Evolutionary conservation across 2,113 vertebrate species (phyloP), one percentile per base, ranked within the genome.

Genomic region (Loxodonta africana): DNA sequence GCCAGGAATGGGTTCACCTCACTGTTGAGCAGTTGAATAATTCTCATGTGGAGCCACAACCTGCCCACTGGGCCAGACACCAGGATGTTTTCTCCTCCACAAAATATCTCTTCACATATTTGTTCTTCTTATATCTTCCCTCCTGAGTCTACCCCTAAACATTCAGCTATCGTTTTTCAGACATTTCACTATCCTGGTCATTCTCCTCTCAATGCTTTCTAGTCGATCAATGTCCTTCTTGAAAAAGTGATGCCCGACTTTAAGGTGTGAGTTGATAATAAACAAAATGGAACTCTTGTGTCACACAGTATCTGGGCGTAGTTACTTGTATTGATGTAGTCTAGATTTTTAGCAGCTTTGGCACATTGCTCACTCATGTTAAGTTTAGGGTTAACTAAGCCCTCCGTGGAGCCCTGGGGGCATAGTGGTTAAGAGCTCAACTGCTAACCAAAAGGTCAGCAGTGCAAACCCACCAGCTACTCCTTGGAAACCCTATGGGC

Each of bases 311-410:
- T 65, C 30, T 80, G 73, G 53, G 76, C 82, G 81, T 8, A 80
- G 53, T 88, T 30, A 81, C 53, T 83, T 91, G 28, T 26, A 33
- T 28, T 80, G 44, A 41, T 67, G 3, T n/a, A 26, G 69, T 53
- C 76, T 83, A 78, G 69, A 51, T 33, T 97, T 90, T 95, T 73
- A 73, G 71, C 25, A 97, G 60, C 30, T 62, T 33, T 77, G 44
- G 26, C 6, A 65, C 26, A 51, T 41, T 74, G 71, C 4, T 60
- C 37, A 74, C 37, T 88, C 81, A 15, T 77, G 84, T 73, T 78
- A 12, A 51, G 41, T 65, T 77, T 87, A 91, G 26, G 48, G 57
- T 63, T 92, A 65, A 53, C 33, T 80, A 69, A 82, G 15, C 14
- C 53, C 48, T 15, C 53, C 53, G 15, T 57, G 11, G 53, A 57